Conservation (phyloP, 2,113 vertebrate species). For the Camelus dromedarius region DNA sequence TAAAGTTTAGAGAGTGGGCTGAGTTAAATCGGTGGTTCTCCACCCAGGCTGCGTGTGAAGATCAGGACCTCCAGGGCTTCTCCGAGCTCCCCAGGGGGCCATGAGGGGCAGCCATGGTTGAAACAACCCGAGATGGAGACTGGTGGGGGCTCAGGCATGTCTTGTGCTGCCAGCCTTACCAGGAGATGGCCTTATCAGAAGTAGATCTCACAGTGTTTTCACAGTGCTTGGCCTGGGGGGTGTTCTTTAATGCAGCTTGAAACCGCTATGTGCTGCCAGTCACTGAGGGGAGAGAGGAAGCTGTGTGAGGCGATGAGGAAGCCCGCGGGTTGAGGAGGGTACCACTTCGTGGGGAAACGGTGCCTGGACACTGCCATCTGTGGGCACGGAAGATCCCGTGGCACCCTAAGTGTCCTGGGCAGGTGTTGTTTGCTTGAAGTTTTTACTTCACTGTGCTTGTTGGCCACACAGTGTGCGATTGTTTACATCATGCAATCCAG, state of each 20-base stretch:
- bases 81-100: neutral
- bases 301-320: too few relatives aligned
- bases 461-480: neutral
- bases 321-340: neutral
- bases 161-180: neutral
- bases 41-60: neutral
- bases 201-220: neutral
- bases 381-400: neutral
- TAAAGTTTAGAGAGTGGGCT: neutral
- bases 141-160: neutral
- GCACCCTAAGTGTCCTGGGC: too few relatives aligned
- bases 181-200: neutral
- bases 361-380: too few relatives aligned
- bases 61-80: neutral
- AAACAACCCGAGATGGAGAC: neutral
- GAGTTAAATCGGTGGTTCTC: neutral
- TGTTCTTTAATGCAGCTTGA: neutral
- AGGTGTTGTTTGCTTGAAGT: neutral
- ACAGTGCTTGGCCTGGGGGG: too few relatives aligned
- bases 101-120: neutral
- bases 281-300: fast-evolving
- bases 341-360: neutral
- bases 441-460: neutral
- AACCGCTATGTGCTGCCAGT: neutral
- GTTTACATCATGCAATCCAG: neutral